phyloP scores from a whole-genome alignment of 2,888 invertebrate species.

The Desoria tigrina region DNA sequence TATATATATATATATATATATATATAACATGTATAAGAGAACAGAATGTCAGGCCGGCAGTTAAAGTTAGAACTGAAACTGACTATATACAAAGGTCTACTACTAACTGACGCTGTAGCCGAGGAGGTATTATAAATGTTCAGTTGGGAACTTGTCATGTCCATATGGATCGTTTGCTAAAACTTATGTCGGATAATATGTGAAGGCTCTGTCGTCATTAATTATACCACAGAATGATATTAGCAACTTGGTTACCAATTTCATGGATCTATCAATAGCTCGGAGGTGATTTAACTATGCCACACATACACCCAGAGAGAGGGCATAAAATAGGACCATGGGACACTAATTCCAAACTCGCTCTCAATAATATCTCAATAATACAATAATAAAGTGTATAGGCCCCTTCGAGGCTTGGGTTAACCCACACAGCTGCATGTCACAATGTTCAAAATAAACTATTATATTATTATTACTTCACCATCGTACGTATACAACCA shows the following conservation, averaged over 20 bases:
- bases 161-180: conserved; percentile 20
- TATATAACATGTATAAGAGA: too few species aligned
- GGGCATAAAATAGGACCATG: background rate
- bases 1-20: too few species aligned
- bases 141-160: conserved; percentile 10
- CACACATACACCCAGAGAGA: conserved; percentile 3
- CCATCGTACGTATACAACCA: background rate
- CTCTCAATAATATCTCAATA: background rate
- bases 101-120: background rate
- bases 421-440: conserved; percentile 23
- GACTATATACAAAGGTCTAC: too few species aligned
- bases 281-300: background rate
- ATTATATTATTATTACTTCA: conserved; percentile 20
- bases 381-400: too few species aligned
- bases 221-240: conserved; percentile 18
- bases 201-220: conserved; percentile 13
- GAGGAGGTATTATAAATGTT: background rate
- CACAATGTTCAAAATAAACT: conserved; percentile 25
- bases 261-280: conserved; percentile 14
- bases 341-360: background rate
- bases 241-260: conserved; percentile 15
- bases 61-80: too few species aligned
- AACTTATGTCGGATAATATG: conserved; percentile 23
- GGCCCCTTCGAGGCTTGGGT: background rate
- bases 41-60: too few species aligned